These are phyloP conservation scores for Escarpia spicata DNA, from an alignment of 2,888 invertebrate genomes.

Conservation along the genomic window DNA sequence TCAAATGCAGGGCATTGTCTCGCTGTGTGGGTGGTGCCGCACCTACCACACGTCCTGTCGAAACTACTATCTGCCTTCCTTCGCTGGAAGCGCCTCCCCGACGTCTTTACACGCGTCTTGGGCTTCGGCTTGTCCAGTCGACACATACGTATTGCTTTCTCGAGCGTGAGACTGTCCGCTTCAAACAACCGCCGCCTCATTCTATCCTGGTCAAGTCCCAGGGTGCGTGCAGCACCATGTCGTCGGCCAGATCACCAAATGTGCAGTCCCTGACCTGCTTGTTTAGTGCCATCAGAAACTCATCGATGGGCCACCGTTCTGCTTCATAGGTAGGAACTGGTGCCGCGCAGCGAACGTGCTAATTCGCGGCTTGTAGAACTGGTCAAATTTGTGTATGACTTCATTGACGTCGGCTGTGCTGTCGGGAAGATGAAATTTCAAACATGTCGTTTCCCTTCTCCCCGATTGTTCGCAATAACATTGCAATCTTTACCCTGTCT, in stretches of 20 bases:
- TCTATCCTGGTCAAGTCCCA: background rate
- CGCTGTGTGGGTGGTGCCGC: no score
- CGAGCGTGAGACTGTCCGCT: background rate
- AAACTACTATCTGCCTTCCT: no score
- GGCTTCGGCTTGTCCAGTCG: no score
- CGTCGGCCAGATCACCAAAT: background rate
- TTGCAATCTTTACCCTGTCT: no score
- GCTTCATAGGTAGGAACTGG: background rate
- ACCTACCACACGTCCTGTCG: no score
- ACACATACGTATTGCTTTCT: background rate
- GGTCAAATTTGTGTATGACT: background rate
- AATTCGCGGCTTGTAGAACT: no score
- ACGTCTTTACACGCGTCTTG: no score
- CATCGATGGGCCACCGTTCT: background rate
- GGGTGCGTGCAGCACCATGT: background rate
- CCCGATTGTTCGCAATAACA: no score
- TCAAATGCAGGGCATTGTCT: no score
- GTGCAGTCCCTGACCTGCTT: background rate
- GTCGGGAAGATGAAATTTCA: background rate
- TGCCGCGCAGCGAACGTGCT: background rate
- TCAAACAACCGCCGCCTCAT: background rate
- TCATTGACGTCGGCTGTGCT: background rate
- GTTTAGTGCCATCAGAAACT: background rate
- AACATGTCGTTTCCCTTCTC: background rate
- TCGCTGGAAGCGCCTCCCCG: no score